Base-by-base conservation (phyloP, 1,140 invertebrate species). In the Trigoniulus corallinus region DNA sequence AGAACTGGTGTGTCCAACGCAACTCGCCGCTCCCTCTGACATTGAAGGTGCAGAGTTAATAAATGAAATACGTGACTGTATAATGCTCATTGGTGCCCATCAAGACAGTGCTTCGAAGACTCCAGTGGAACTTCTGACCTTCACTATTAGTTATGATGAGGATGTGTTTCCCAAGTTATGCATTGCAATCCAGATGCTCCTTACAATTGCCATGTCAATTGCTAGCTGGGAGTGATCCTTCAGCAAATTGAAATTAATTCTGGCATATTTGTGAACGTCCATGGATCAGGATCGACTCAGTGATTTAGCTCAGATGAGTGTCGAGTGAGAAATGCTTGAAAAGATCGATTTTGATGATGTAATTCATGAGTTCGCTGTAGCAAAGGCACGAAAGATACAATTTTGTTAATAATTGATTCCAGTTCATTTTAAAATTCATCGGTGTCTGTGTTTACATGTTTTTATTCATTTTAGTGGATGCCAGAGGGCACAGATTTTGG, bases 291-390 rank as follows among this genome's bases (percentile, higher is more conserved):
- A 49, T n/a, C 29, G 29, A 42, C 24, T 45, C 18, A 7, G 15
- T 24, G 12, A 15, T 48, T 21, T 39, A 12, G 15, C 25, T n/a
- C 3, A 42, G 20, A 24, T 49, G 13, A 41, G 48, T 41, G 20
- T 49, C n/a, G 0, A 52, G 25, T 21, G 47, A n/a, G 45, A 24
- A 50, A 52, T 21, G 1, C 45, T 52, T 49, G 51, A 48, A 18
- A 15, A 48, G 40, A 42, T 27, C 1, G 37, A 52, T 48, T 52
- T 52, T 52, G 46, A 52, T 48, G 46, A 52, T 18, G 0, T 49
- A 23, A 48, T 48, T 13, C 34, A 52, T 48, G 20, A 34, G 34
- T 52, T 49, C 48, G 26, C 46, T 48, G 37, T n/a, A 52, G 51
- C 29, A 41, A 52, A 52, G 24, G 46, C 23, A 18, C 47, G 45